Evolutionary conservation across 2,113 vertebrate genomes (phyloP).

Genomic region (Dipodomys ordii): DNA sequence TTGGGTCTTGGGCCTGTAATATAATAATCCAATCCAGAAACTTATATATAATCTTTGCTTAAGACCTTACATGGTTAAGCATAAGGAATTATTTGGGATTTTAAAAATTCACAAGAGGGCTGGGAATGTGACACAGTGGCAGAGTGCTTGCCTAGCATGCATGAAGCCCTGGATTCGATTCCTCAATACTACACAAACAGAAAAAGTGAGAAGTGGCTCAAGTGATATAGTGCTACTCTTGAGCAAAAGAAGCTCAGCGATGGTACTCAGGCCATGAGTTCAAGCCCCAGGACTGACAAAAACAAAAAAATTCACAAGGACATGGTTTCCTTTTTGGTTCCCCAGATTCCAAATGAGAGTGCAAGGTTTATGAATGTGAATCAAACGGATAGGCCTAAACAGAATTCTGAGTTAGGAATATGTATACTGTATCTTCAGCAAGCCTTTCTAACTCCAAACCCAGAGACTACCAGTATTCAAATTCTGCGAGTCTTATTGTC

Average conservation of each 20-base stretch:
- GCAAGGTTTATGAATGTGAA: slow-evolving; percentile 15
- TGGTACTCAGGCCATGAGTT: too few species aligned
- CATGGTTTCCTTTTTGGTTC: not conserved
- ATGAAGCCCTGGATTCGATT: too few species aligned
- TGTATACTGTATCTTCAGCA: slow-evolving; percentile 37
- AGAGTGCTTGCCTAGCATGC: too few species aligned
- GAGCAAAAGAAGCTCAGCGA: too few species aligned
- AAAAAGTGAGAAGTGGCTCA: too few species aligned
- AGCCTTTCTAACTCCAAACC: slow-evolving; percentile 17
- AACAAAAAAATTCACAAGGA: not conserved
- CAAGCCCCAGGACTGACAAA: too few species aligned
- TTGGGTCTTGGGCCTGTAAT: not conserved
- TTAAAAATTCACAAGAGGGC: not conserved
- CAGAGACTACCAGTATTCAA: not conserved
- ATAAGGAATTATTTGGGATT: slow-evolving; percentile 24
- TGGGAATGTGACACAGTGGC: too few species aligned
- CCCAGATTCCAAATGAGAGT: slow-evolving; percentile 43
- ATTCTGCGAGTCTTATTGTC: not conserved
- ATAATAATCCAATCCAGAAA: slow-evolving; percentile 30
- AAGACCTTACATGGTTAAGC: slow-evolving; percentile 28
- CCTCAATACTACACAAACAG: too few species aligned
- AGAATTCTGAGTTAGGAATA: slow-evolving; percentile 35
- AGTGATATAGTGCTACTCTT: too few species aligned
- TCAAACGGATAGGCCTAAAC: slow-evolving; percentile 39
- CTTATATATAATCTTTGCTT: slow-evolving; percentile 2